A percentile compares a stretch with the other conserved stretches of the same genome.
These are phyloP conservation scores for Anthoscopus minutus DNA, from an alignment of 2,113 vertebrate species.

Conservation along the genomic window DNA sequence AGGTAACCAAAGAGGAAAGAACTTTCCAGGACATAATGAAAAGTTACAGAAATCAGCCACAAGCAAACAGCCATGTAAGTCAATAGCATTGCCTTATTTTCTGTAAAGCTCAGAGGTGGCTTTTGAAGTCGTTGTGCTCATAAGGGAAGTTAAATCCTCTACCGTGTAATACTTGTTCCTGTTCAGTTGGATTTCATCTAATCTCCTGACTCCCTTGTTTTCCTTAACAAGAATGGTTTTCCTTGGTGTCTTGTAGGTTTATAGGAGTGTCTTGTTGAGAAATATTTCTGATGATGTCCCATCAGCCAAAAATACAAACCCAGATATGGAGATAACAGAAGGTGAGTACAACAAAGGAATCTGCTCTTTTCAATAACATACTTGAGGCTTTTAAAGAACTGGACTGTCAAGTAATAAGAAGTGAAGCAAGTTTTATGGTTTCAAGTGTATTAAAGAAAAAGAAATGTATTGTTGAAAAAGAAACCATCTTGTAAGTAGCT, in stretches of 20 bases:
- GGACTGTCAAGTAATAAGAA: not conserved
- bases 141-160: not conserved
- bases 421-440: not conserved
- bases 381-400: not conserved
- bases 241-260: conserved; percentile 75
- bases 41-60: conserved; percentile 95
- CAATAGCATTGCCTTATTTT: not conserved
- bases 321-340: conserved; percentile 68
- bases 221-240: not conserved
- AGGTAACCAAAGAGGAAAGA: conserved; percentile 94
- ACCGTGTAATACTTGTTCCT: not conserved
- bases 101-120: not conserved
- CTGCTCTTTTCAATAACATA: not conserved
- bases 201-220: not conserved
- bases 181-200: not conserved
- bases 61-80: conserved; percentile 94
- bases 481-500: not conserved
- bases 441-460: not conserved
- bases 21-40: conserved; percentile 98
- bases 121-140: not conserved
- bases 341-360: conserved; percentile 22
- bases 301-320: conserved; percentile 57
- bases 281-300: conserved; percentile 43
- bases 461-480: not conserved
- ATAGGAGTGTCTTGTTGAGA: conserved; percentile 89